These are phyloP conservation scores for Octodon degus DNA, from an alignment of 2,113 vertebrate genomes.

Conservation along the genomic window DNA sequence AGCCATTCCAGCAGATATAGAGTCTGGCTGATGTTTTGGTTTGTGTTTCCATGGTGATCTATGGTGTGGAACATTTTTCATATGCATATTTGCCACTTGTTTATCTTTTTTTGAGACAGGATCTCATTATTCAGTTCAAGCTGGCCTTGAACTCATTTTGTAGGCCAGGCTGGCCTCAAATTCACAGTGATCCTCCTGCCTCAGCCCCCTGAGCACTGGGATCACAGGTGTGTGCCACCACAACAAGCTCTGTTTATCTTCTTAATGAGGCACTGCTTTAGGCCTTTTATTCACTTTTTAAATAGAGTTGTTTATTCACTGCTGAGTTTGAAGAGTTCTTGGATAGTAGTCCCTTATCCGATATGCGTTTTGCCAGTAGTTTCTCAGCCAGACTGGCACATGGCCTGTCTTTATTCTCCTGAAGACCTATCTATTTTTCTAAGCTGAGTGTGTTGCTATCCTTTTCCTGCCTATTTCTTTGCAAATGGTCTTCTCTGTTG, in stretches of 20 bases:
- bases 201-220: no score
- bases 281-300: background rate
- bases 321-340: background rate
- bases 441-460: background rate
- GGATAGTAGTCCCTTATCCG: background rate
- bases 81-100: background rate
- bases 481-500: conserved; percentile 16
- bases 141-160: no score
- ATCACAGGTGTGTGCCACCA: no score
- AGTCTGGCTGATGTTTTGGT: background rate
- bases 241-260: background rate
- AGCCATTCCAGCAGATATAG: background rate
- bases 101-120: background rate
- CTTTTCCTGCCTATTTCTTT: conserved; percentile 4
- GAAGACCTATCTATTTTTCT: background rate
- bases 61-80: background rate
- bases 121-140: no score
- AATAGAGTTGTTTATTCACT: background rate
- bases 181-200: no score
- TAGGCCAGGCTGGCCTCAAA: no score
- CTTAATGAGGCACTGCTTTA: background rate
- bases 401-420: background rate
- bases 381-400: background rate
- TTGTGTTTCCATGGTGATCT: background rate
- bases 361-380: conserved; percentile 17